phyloP scores from a whole-genome alignment of 2,797 vertebrate species.

The Halcyon chelicuti region DNA sequence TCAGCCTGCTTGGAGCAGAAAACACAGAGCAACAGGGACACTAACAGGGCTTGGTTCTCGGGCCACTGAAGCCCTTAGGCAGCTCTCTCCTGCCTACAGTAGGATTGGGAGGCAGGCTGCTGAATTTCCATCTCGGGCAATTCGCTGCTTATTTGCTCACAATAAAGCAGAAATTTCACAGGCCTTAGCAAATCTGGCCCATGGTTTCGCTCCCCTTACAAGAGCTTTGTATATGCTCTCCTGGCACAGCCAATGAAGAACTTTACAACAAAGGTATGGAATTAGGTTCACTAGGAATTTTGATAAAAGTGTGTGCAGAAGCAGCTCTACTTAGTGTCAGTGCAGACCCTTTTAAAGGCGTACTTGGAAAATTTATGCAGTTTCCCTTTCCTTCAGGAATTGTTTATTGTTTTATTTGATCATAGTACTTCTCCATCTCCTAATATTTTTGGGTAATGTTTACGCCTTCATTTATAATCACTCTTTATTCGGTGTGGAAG shows the following conservation, averaged over 20 bases:
- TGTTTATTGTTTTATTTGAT: constrained; percentile 24
- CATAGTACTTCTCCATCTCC: neutral
- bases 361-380: neutral
- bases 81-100: neutral
- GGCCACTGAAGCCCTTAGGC: neutral
- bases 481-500: constrained; percentile 37
- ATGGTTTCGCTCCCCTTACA: neutral
- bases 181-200: neutral
- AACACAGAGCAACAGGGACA: neutral
- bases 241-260: neutral
- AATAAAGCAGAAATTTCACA: neutral
- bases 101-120: neutral
- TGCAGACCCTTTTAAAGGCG: neutral
- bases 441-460: constrained; percentile 48
- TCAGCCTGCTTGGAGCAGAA: neutral
- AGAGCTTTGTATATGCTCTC: neutral
- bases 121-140: neutral
- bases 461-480: constrained; percentile 49
- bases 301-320: neutral
- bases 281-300: neutral
- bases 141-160: neutral
- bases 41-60: neutral
- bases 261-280: neutral
- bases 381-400: constrained; percentile 28
- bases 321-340: neutral